Percentiles rank a stretch among this genome's conserved stretches.
Conservation (phyloP, 2,888 invertebrate species). For the Aphodius sticticus region DNA sequence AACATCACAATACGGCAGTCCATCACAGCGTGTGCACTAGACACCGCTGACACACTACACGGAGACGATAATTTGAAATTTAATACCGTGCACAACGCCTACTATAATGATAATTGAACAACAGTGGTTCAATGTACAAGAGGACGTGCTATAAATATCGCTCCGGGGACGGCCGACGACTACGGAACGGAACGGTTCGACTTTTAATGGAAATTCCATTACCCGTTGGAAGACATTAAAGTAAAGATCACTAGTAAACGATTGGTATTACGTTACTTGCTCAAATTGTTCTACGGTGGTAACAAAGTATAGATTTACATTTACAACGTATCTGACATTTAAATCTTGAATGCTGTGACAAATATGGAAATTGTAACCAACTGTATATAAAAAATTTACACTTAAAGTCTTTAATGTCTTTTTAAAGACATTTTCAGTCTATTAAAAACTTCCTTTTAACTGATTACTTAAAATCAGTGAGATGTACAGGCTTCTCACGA, state of each 20-base stretch:
- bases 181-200: background rate
- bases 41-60: slow-evolving; percentile 37
- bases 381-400: too few species aligned
- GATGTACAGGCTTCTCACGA: too few species aligned
- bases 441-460: too few species aligned
- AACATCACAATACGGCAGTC: slow-evolving; percentile 36
- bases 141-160: slow-evolving; percentile 22
- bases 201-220: slow-evolving; percentile 17
- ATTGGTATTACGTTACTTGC: slow-evolving; percentile 6
- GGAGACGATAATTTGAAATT: slow-evolving; percentile 40
- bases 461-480: too few species aligned
- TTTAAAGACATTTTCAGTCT: too few species aligned
- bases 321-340: background rate
- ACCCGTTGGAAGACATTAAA: background rate
- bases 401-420: too few species aligned
- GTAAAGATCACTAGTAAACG: slow-evolving; percentile 7
- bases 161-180: slow-evolving; percentile 9
- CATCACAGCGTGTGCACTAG: slow-evolving; percentile 38
- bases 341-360: background rate
- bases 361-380: background rate
- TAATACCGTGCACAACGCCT: slow-evolving; percentile 40
- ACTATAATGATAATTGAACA: slow-evolving; percentile 38
- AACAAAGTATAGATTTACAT: background rate
- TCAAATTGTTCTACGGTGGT: background rate
- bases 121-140: slow-evolving; percentile 14